A percentile compares a stretch with the other conserved stretches of the same genome.
These are phyloP conservation scores for Tachycineta bicolor DNA, from an alignment of 2,113 vertebrate species.

Conservation along the genomic window DNA sequence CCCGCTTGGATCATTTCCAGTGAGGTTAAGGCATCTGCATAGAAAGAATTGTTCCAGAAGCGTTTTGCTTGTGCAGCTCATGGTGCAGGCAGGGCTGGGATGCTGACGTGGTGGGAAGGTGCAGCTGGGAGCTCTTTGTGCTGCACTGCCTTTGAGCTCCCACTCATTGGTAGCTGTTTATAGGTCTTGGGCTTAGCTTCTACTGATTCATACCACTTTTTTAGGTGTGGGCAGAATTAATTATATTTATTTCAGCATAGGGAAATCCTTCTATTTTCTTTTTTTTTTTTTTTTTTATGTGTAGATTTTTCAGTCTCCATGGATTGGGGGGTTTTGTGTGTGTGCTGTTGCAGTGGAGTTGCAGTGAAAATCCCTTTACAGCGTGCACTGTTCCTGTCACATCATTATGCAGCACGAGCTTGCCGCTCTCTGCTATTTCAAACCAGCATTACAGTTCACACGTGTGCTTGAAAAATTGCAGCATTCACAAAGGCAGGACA, in stretches of 20 bases:
- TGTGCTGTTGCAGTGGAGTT: background rate
- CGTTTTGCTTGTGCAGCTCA: background rate
- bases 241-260: background rate
- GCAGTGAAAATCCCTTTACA: background rate
- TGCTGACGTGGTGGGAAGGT: background rate
- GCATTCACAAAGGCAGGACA: background rate
- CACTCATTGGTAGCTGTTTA: background rate
- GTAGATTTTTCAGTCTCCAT: background rate
- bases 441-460: background rate
- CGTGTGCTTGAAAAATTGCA: background rate
- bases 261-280: background rate
- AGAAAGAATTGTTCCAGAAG: background rate
- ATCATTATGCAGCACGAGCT: background rate
- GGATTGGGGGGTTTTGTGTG: background rate
- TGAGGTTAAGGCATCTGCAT: background rate
- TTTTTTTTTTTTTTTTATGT: background rate
- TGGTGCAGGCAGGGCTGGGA: background rate
- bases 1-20: background rate
- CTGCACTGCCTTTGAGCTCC: background rate
- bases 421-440: background rate
- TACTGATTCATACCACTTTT: background rate
- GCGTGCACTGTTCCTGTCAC: rapidly evolving
- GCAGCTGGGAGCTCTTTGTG: background rate
- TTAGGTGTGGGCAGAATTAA: background rate
- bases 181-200: background rate